Conservation (phyloP, 2,113 vertebrate species). For the Opisthocomus hoazin region DNA sequence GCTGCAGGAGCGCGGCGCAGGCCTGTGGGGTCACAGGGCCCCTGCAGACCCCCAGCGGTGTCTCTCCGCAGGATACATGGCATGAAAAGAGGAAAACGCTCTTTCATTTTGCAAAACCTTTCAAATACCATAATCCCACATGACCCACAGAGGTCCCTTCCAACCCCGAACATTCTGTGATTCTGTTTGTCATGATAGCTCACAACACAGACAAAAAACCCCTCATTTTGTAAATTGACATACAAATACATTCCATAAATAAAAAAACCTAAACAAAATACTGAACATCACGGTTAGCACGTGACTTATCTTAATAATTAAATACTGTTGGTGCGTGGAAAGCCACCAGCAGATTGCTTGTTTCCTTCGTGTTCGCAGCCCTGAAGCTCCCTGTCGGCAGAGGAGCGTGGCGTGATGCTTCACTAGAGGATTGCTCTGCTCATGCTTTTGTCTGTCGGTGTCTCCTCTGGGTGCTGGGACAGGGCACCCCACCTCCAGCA, state of each 20-base stretch:
- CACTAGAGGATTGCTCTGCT: not conserved
- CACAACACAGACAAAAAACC: not conserved
- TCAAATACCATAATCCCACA: no score
- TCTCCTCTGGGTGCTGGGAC: not conserved
- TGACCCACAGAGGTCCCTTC: no score
- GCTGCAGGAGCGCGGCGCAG: not conserved
- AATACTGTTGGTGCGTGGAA: not conserved
- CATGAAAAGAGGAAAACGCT: rapidly evolving
- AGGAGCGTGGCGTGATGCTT: not conserved
- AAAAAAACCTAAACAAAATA: not conserved
- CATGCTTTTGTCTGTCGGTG: rapidly evolving
- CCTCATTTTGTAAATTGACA: not conserved
- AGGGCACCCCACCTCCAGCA: not conserved
- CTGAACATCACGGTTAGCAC: not conserved
- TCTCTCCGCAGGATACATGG: no score
- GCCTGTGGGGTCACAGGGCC: rapidly evolving
- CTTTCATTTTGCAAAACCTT: not conserved
- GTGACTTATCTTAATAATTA: not conserved
- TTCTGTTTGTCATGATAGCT: not conserved
- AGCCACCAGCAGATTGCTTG: not conserved
- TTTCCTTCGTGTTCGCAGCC: rapidly evolving
- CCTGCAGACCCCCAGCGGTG: no score
- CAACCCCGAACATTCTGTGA: no score
- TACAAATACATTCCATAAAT: not conserved
- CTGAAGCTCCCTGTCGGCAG: not conserved